Conservation (phyloP, 2,797 vertebrate species). For the Labeo calbasu region DNA sequence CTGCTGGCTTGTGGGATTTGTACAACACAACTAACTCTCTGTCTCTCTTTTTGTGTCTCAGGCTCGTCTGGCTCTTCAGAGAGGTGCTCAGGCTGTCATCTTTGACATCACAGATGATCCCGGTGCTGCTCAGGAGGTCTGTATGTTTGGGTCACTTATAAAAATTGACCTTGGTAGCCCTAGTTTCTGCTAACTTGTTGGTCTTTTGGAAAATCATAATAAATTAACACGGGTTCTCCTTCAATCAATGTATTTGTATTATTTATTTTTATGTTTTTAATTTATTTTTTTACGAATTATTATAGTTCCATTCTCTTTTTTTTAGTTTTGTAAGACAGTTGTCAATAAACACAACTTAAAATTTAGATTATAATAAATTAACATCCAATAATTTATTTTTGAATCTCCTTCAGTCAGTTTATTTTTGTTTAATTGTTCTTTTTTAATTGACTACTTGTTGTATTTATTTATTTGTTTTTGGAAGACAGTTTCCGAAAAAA, state of each 20-base stretch:
- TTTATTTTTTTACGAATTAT: too few species aligned
- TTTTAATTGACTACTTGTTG: neutral
- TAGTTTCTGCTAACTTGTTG: neutral
- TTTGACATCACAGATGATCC: slow-evolving; percentile 93
- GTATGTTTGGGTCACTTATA: slow-evolving; percentile 10
- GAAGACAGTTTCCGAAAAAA: too few species aligned
- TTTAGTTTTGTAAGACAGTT: neutral
- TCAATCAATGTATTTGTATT: neutral
- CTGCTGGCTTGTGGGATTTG: slow-evolving; percentile 3
- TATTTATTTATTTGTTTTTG: too few species aligned
- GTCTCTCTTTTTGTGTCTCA: slow-evolving; percentile 68
- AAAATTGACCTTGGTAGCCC: neutral
- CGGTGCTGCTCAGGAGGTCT: slow-evolving; percentile 87
- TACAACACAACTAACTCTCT: neutral
- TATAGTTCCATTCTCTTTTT: neutral
- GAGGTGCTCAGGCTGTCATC: slow-evolving; percentile 93
- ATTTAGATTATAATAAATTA: neutral
- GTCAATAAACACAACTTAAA: neutral
- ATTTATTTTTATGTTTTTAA: neutral
- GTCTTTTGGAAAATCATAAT: neutral
- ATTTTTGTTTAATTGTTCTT: neutral
- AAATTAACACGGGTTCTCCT: neutral
- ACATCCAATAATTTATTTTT: neutral
- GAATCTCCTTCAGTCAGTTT: neutral
- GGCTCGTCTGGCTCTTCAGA: slow-evolving; percentile 92